Conservation (phyloP, 1,140 invertebrate species). For the Calliphora vicina region DNA sequence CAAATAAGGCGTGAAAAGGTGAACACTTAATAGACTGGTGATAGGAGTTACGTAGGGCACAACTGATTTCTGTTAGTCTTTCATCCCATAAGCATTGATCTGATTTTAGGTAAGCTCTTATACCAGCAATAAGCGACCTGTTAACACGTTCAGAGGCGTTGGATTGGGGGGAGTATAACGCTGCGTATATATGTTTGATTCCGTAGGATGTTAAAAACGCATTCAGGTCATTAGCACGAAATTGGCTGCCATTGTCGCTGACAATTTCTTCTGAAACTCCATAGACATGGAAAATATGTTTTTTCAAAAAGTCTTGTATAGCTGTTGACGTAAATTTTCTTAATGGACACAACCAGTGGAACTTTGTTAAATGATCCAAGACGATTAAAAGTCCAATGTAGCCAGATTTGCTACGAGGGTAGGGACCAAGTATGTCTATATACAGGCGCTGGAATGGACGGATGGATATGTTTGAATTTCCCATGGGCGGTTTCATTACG, state of each 20-base stretch:
- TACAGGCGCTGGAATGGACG: slow-evolving; percentile 22
- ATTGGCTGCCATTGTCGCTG: slow-evolving; percentile 38
- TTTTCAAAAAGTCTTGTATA: background rate
- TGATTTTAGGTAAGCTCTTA: background rate
- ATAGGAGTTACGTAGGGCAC: background rate
- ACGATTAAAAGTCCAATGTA: slow-evolving; percentile 25
- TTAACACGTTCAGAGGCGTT: background rate
- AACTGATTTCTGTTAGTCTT: background rate
- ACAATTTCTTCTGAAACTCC: slow-evolving; percentile 35
- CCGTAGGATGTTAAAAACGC: background rate
- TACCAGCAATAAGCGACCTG: background rate
- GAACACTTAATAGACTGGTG: no score
- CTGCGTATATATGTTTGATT: background rate
- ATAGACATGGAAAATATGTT: slow-evolving; percentile 21
- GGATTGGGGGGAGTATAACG: background rate
- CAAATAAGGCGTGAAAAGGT: slow-evolving; percentile 4
- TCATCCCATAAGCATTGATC: background rate
- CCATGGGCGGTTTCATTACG: background rate
- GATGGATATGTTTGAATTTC: background rate
- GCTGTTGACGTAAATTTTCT: slow-evolving; percentile 7
- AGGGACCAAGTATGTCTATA: slow-evolving; percentile 20
- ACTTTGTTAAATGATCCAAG: slow-evolving; percentile 15
- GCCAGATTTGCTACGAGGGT: slow-evolving; percentile 20
- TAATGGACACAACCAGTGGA: background rate
- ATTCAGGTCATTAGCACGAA: slow-evolving; percentile 19